Conservation (phyloP, 2,113 vertebrate genomes). For the Oryzias celebensis region DNA sequence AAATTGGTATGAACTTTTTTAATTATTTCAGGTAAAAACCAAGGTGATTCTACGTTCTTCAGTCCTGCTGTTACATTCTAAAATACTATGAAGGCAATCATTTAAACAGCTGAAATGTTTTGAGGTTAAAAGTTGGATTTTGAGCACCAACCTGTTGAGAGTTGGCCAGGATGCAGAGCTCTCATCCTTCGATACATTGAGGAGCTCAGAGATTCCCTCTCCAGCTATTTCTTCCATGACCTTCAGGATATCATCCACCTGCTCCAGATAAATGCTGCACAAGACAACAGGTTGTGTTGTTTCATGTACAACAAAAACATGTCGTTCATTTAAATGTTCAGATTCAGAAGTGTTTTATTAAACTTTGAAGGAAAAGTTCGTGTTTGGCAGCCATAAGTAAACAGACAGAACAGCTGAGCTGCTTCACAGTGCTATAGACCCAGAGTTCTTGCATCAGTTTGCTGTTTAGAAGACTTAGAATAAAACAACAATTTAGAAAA, state of each 20-base stretch:
- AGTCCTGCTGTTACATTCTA: neutral
- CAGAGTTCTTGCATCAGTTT: no score
- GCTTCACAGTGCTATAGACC: no score
- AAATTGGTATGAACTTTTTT: no score
- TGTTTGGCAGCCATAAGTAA: no score
- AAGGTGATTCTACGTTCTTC: neutral
- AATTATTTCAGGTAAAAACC: no score
- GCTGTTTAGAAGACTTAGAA: no score
- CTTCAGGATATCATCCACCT: slow-evolving; percentile 86
- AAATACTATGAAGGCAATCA: no score
- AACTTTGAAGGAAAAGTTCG: no score
- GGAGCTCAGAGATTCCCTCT: slow-evolving; percentile 83
- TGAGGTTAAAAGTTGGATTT: neutral
- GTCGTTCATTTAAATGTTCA: neutral
- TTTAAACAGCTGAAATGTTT: neutral
- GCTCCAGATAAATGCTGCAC: slow-evolving; percentile 87
- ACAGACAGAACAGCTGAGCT: no score
- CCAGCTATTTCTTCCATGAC: slow-evolving; percentile 90
- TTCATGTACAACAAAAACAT: neutral
- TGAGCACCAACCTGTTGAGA: slow-evolving; percentile 82
- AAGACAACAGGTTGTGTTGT: no score
- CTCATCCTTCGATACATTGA: slow-evolving; percentile 83
- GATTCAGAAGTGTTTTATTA: neutral
- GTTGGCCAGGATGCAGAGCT: slow-evolving; percentile 88
- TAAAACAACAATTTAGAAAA: no score